A percentile compares a stretch with the other conserved stretches of the same genome.
Evolutionary conservation across 2,888 invertebrate species (phyloP).

Genomic region (Drosophila subsilvestris): DNA sequence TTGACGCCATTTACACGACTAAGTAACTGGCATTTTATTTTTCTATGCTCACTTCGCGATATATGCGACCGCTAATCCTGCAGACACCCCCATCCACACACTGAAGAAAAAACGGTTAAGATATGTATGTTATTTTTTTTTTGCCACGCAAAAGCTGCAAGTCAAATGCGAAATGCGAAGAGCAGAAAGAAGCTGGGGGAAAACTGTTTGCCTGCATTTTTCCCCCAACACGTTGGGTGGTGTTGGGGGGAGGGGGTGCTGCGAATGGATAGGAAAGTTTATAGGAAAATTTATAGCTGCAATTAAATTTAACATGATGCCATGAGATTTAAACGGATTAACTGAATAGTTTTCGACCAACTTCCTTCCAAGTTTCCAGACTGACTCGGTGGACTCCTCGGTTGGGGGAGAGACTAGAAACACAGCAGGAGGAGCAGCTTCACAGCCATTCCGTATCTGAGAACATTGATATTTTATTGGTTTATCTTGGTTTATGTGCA

Average conservation of each 20-base stretch:
- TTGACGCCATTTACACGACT: constrained; percentile 63
- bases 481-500: constrained; percentile 61
- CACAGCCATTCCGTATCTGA: constrained; percentile 18
- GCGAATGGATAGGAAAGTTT: constrained; percentile 67
- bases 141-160: constrained; percentile 64
- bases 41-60: constrained; percentile 48
- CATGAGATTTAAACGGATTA: constrained; percentile 76
- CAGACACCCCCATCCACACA: constrained; percentile 22
- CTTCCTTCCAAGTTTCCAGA: constrained; percentile 39
- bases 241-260: too few species aligned
- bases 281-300: constrained; percentile 75
- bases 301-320: constrained; percentile 78
- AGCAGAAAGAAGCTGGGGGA: constrained; percentile 43
- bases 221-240: constrained; percentile 19
- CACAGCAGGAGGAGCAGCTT: constrained; percentile 8
- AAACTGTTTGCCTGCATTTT: constrained; percentile 64
- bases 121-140: constrained; percentile 47
- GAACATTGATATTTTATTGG: constrained; percentile 76
- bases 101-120: constrained; percentile 29
- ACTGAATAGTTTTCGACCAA: constrained; percentile 68
- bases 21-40: constrained; percentile 75
- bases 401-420: background rate
- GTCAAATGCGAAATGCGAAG: constrained; percentile 71
- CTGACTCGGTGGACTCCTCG: background rate
- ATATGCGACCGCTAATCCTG: constrained; percentile 54